Base-by-base conservation (phyloP, 2,113 vertebrate genomes). In the Mugil cephalus region DNA sequence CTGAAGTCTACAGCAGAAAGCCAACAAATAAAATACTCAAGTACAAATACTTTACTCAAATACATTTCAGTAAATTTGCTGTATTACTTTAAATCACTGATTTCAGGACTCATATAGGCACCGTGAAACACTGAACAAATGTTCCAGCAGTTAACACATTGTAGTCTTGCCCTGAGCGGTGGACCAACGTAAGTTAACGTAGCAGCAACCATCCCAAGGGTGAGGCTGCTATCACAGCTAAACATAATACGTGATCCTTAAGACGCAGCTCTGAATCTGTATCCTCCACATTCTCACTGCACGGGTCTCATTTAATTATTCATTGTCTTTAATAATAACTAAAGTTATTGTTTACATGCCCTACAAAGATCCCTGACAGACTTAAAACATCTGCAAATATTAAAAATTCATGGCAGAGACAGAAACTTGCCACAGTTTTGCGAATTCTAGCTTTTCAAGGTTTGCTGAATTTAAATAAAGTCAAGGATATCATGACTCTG, bases 361-460 rank as follows among this genome's bases (percentile, higher is more conserved):
- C 13, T 50, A 24, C 43, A 67, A 71, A 77, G 55, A 68, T 15
- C 50, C 51, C 17, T 19, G 43, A 4, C 7, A 34, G 45, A 48
- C 35, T 13, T 53, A 21, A 40, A 80, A 43, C 11, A 13, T 19
- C 17, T 40, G 14, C 47, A 56, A 58, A 45, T 46, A 61, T 74
- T 58, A 45, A 74, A 75, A 59, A 54, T 60, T 11, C 1, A 45
- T 66, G 52, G 61, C 18, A 61, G 54, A 56, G 66, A 53, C 38
- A 51, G n/a, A 72, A 60, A 54, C 19, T 4, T 59, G 19, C 15
- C 10, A 43, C 6, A 2, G 10, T 40, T 62, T 58, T 69, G 12
- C 64, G 1, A 12, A 64, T 69, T 48, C 11, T 3, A 65, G 24
- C 18, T 30, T 21, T 47, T 54, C 3, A 53, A 35, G 38, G 12